Evolutionary conservation across 1,140 invertebrate genomes (phyloP), one percentile per base, ranked within the genome.

Genomic region (Apis laboriosa): DNA sequence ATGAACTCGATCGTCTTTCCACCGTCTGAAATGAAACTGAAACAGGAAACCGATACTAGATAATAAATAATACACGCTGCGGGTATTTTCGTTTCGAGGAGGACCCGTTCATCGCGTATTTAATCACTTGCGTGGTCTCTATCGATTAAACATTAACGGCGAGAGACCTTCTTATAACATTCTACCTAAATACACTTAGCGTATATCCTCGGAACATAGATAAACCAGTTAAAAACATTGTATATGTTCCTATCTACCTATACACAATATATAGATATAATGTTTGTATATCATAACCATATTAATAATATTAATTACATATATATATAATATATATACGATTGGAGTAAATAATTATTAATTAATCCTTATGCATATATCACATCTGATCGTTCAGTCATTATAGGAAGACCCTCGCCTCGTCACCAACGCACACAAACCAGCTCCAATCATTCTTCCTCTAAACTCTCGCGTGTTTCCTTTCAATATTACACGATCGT

Each of bases 301-400:
- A 85, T 90, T 90, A 92, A 90, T 92, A 88, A 90, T 91, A 90
- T 89, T 91, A 90, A 91, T 91, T 90, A 88, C 73, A 86, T 89
- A 89, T 82, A 88, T 84, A 87, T 43, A 43, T 43, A 43, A 43
- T 85, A 87, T 91, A 67, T 82, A 84, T 92, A 92, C 87, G 90
- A 92, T 90, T 92, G 90, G 86, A 87, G 89, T 92, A 92, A 92
- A 92, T 92, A 91, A 91, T 90, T 88, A 90, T 89, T 89, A 90
- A 90, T 92, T 92, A 90, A 91, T 90, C 88, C 92, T 94, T 94
- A 94, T 91, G 92, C 92, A 88, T 94, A 94, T 94, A 94, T 94
- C 93, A 94, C 93, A 94, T 94, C 93, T 94, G 93, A 94, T 93
- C 93, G 91, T 94, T 94, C 93, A 94, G 93, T 94, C 93, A 94